phyloP scores from a whole-genome alignment of 1,140 invertebrate species.

The Aleiodes sp. region DNA sequence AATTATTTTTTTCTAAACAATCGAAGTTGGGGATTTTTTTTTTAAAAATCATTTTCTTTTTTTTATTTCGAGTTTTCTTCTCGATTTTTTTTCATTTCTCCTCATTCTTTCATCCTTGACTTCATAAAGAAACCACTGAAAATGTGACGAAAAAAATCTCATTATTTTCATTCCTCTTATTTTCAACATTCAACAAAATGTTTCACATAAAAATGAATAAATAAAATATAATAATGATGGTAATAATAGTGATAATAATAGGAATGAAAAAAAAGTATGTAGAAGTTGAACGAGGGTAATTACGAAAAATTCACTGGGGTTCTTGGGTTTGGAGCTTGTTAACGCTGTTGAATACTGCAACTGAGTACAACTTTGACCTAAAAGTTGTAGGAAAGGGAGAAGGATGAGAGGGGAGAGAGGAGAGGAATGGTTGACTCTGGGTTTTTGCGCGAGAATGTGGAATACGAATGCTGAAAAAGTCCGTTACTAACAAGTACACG shows the following conservation, averaged over 20 bases:
- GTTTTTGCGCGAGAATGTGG: background rate
- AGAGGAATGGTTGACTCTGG: background rate
- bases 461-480: too few species aligned
- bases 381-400: too few species aligned
- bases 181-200: background rate
- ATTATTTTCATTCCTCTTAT: background rate
- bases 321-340: background rate
- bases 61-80: too few species aligned
- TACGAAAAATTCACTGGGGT: conserved; percentile 7
- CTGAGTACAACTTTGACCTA: background rate
- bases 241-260: too few species aligned
- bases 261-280: background rate
- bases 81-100: too few species aligned
- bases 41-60: too few species aligned
- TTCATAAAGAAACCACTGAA: too few species aligned
- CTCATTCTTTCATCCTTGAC: too few species aligned
- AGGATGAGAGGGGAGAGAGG: background rate
- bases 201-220: conserved; percentile 1
- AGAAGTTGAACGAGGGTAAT: conserved; percentile 1
- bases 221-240: background rate
- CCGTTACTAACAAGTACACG: too few species aligned
- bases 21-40: too few species aligned
- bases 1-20: too few species aligned
- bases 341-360: background rate
- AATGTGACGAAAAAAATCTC: too few species aligned